phyloP scores from a whole-genome alignment of 64 coral and sea anemone species.

The Montipora foliosa region DNA sequence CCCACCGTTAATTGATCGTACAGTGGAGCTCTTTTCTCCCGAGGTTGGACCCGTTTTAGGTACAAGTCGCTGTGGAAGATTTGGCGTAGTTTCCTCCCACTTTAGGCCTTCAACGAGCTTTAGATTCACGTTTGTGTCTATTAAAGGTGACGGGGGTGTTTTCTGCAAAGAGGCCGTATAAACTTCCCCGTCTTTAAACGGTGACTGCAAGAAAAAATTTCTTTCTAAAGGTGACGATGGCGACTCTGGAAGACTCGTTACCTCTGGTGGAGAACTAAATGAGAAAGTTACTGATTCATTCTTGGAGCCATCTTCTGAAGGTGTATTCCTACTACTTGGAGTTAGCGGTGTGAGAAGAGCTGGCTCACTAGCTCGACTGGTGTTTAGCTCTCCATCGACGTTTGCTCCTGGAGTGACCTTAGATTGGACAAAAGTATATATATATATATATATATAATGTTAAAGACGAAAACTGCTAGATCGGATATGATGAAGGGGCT shows the following conservation, averaged over 20 bases:
- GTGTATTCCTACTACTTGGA: constrained; percentile 47
- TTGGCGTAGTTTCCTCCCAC: constrained; percentile 36
- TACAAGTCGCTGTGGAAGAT: background rate
- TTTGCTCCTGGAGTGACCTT: constrained; percentile 58
- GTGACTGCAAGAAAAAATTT: constrained; percentile 9
- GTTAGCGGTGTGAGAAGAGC: constrained; percentile 58
- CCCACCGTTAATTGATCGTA: background rate
- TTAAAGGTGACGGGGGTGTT: background rate
- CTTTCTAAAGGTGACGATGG: background rate
- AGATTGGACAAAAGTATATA: background rate
- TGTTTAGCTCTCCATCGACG: background rate
- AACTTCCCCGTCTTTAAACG: background rate
- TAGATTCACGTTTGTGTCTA: background rate
- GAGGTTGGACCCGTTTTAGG: background rate
- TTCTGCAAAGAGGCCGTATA: background rate
- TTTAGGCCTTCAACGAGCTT: background rate
- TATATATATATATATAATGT: background rate
- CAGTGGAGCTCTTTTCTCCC: background rate
- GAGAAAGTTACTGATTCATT: constrained; percentile 4
- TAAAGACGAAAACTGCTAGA: background rate
- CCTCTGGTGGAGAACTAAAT: background rate
- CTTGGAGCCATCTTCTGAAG: constrained; percentile 25
- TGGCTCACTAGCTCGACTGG: constrained; percentile 11
- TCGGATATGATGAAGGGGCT: background rate
- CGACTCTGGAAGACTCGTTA: background rate